Percentiles rank a stretch among this genome's conserved stretches.
phyloP scores from a whole-genome alignment of 1,140 invertebrate genomes.

The Colletes gigas region DNA sequence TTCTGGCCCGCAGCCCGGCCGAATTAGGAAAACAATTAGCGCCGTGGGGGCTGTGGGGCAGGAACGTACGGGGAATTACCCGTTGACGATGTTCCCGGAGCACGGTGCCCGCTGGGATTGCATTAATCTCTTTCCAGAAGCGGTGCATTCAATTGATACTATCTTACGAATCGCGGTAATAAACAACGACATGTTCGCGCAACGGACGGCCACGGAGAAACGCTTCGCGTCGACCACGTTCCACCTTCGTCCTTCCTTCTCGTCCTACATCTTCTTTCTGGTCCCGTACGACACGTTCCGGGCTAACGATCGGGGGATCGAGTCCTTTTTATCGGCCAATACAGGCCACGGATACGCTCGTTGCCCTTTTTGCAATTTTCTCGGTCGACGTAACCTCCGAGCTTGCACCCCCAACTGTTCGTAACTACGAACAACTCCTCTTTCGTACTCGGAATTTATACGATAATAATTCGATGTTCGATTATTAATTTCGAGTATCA shows the following conservation, averaged over 20 bases:
- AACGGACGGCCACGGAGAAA: slow-evolving; percentile 34
- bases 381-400: too few species aligned
- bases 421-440: too few species aligned
- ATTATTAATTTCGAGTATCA: too few species aligned
- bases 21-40: slow-evolving; percentile 66
- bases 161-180: slow-evolving; percentile 56
- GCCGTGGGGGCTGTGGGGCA: slow-evolving; percentile 21
- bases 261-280: slow-evolving; percentile 28
- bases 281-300: neutral
- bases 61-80: neutral
- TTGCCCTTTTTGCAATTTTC: too few species aligned
- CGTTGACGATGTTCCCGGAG: slow-evolving; percentile 35
- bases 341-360: neutral
- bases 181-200: slow-evolving; percentile 58
- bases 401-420: too few species aligned
- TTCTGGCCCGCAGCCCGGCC: slow-evolving; percentile 25
- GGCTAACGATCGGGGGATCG: neutral
- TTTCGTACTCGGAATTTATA: too few species aligned
- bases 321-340: neutral
- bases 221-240: slow-evolving; percentile 16
- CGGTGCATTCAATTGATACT: slow-evolving; percentile 59
- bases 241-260: slow-evolving; percentile 36
- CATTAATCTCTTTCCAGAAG: slow-evolving; percentile 55
- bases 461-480: too few species aligned
- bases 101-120: slow-evolving; percentile 48